Evolutionary conservation across 1,140 invertebrate genomes (phyloP).

Genomic region (Arion vulgaris): DNA sequence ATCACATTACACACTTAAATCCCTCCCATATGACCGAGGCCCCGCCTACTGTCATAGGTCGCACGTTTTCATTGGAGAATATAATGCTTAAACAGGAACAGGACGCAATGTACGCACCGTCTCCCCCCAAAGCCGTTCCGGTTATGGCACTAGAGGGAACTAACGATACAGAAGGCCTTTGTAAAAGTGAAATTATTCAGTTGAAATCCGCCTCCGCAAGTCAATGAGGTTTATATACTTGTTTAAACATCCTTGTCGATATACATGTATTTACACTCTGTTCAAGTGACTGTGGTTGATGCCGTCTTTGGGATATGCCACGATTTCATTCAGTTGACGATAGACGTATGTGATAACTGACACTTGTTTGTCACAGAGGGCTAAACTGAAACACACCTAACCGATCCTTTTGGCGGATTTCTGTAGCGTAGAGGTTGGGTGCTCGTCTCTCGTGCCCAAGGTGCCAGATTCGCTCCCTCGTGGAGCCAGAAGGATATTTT

Average conservation of each 20-base stretch:
- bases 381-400: neutral
- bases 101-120: conserved; percentile 46
- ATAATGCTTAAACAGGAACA: conserved; percentile 44
- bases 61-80: conserved; percentile 37
- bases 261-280: neutral
- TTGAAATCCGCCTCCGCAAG: conserved; percentile 43
- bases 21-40: neutral
- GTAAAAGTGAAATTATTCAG: conserved; percentile 42
- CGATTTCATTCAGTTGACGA: too few relatives aligned
- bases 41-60: conserved; percentile 28
- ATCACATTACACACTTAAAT: conserved; percentile 35
- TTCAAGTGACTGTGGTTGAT: neutral
- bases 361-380: too few relatives aligned
- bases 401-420: too few relatives aligned
- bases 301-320: neutral
- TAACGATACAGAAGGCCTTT: conserved; percentile 40
- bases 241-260: neutral
- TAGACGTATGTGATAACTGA: too few relatives aligned
- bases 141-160: conserved; percentile 35
- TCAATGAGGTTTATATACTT: neutral
- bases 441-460: too few relatives aligned
- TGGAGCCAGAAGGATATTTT: too few relatives aligned
- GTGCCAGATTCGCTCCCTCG: too few relatives aligned
- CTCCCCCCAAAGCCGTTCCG: conserved; percentile 50
- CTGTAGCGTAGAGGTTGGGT: too few relatives aligned